Percentiles rank a stretch among this genome's conserved stretches.
Evolutionary conservation across 1,140 invertebrate species (phyloP).

Genomic region (Carcinoscorpius rotundicauda): DNA sequence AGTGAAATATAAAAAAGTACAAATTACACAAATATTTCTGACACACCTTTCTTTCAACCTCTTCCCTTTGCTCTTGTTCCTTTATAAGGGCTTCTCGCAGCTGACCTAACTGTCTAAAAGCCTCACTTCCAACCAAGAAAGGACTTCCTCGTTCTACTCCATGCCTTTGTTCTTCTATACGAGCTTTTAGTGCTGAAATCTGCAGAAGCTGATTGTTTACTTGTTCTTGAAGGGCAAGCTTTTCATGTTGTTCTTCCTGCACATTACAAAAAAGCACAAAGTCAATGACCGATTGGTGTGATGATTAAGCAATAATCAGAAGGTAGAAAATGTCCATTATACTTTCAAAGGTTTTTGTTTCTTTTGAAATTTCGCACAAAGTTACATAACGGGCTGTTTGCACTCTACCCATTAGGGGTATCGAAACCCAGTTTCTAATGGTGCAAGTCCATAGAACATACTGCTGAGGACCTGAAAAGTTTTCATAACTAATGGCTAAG

Average conservation of each 20-base stretch:
- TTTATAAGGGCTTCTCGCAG: too few relatives aligned
- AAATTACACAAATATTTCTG: too few relatives aligned
- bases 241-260: slow-evolving; percentile 13
- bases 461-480: too few relatives aligned
- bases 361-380: not conserved
- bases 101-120: too few relatives aligned
- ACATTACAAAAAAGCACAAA: not conserved
- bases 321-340: not conserved
- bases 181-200: slow-evolving; percentile 12
- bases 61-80: too few relatives aligned
- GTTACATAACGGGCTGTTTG: too few relatives aligned
- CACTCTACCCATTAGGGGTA: too few relatives aligned
- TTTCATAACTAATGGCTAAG: not conserved
- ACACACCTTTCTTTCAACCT: too few relatives aligned
- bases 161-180: slow-evolving; percentile 16
- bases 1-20: too few relatives aligned
- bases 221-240: slow-evolving; percentile 13
- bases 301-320: not conserved
- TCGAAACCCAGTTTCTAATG: too few relatives aligned
- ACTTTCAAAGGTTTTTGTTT: slow-evolving; percentile 1
- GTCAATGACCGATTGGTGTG: not conserved
- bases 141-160: not conserved
- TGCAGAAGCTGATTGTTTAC: slow-evolving; percentile 11
- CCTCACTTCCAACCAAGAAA: too few relatives aligned
- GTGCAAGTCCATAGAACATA: too few relatives aligned